Conservation (phyloP, 2,797 vertebrate genomes). For the Rhinatrema bivittatum region DNA sequence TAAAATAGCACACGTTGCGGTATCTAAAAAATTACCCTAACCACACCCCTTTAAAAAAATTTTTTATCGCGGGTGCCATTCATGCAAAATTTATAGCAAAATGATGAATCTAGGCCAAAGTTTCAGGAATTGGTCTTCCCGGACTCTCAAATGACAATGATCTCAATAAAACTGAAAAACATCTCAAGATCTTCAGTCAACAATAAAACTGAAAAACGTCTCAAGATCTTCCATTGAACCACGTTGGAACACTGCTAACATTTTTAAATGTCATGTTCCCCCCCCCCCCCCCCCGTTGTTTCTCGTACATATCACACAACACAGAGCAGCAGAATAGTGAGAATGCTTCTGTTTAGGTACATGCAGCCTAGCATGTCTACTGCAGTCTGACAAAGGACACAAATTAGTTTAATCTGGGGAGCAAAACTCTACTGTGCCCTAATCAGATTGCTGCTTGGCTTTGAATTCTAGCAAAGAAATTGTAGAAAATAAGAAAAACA, state of each 20-base stretch:
- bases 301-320: not conserved
- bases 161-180: slow-evolving; percentile 18
- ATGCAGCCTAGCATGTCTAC: not conserved
- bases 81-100: too few relatives aligned
- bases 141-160: slow-evolving; percentile 12
- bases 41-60: too few relatives aligned
- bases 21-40: too few relatives aligned
- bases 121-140: too few relatives aligned
- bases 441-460: too few relatives aligned
- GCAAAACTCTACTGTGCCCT: not conserved
- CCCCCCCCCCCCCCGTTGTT: not conserved
- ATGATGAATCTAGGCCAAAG: too few relatives aligned
- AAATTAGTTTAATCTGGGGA: not conserved
- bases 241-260: not conserved
- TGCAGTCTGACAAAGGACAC: not conserved
- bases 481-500: too few relatives aligned
- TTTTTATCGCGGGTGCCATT: too few relatives aligned
- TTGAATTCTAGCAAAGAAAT: too few relatives aligned
- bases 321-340: not conserved
- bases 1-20: too few relatives aligned
- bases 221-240: slow-evolving; percentile 5
- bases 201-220: slow-evolving; percentile 16
- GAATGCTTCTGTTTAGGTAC: not conserved
- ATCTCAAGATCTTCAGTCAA: slow-evolving; percentile 8
- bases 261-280: not conserved